Base-by-base conservation (phyloP, 2,888 invertebrate species). In the Scaptodrosophila latifasciaeformis region DNA sequence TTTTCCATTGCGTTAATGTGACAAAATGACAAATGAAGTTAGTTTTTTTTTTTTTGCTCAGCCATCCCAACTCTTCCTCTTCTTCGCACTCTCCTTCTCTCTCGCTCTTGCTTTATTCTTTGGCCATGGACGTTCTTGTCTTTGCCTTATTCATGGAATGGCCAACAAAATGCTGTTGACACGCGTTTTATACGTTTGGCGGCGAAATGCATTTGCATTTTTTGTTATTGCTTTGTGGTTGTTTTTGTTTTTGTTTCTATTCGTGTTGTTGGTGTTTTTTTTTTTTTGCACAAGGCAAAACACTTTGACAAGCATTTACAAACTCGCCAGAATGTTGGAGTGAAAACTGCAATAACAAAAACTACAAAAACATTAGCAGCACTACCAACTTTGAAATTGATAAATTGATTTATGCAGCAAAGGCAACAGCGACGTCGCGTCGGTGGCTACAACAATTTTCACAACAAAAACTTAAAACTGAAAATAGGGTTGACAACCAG, bases 1-100 rank as follows among this genome's bases (percentile, higher is more conserved):
- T 81, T 83, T 83, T 78, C 76, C 79, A 82, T 75, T 78, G 78
- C 81, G 83, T 80, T 82, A 82, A 83, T 83, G 82, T 83, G 84
- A 82, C 83, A 83, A 83, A 82, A 74, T 83, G 82, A 83, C 82
- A 84, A 84, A 84, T 83, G 76, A 78, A 78, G 71, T 58, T 62
- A 54, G 62, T 43, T 37, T 15, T 37, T 18, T 9, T 15, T 18
- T 17, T 37, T 17, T 35, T 13, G 12, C 35, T 7, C 35, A 17
- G 35, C 13, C 35, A 13, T 3, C 4, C 37, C 3, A 12, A 15
- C 17, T 37, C 37, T 39, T 3, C 2, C 39, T 2, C 17, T 1
- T 44, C 13, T 30, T 10, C 31, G 7, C 34, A 10, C 19, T 34
- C 2, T 49, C 17, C 12, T 40, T 40, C 13, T 27, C 13, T 29